Base-by-base conservation (phyloP, 2,113 vertebrate species). In the Xyrauchen texanus region DNA sequence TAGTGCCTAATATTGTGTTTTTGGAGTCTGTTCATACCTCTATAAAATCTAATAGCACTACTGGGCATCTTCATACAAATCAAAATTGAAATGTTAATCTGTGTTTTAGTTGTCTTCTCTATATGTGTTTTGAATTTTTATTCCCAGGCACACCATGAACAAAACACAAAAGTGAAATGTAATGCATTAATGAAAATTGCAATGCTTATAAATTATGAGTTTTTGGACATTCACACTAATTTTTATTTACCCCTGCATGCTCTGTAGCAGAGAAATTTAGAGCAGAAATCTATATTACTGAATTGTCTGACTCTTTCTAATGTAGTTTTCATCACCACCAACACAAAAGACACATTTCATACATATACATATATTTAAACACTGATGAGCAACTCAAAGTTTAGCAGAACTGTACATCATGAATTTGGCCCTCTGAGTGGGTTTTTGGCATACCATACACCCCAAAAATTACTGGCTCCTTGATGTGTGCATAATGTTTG, bases 31-130 rank as follows among this genome's bases (percentile, higher is more conserved):
- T 62, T 74, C 72, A 51, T 12, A 12, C 62, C 58, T 34, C 72
- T 51, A 74, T 63, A 60, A 74, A 74, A 74, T 74, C 58, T 63
- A 74, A 74, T 63, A 74, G 60, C 72, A 51, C 72, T 42, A 34
- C 72, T 42, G 72, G 58, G 71, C 58, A 62, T 74, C 57, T 63
- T 74, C 62, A 74, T 51, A 51, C 58, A 63, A 74, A 46, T 51
- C 60, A 42, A 21, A 74, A 74, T 74, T 74, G 72, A 74, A 74
- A 51, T 2, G 3, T 34, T 74, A 12, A 55, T 44, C 55, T 73
- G 34, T 10, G 12, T 4, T 53, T 13, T 15, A 6, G 13, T 15
- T 60, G 42, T 15, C 57, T 42, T 46, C 42, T 60, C 42, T 16
- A 45, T 44, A 8, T 16, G 44, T 61, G 46, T 47, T 44, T 47